Percentiles rank a stretch among this genome's conserved stretches.
phyloP scores from a whole-genome alignment of 2,888 invertebrate genomes.

The Mamestra brassicae region DNA sequence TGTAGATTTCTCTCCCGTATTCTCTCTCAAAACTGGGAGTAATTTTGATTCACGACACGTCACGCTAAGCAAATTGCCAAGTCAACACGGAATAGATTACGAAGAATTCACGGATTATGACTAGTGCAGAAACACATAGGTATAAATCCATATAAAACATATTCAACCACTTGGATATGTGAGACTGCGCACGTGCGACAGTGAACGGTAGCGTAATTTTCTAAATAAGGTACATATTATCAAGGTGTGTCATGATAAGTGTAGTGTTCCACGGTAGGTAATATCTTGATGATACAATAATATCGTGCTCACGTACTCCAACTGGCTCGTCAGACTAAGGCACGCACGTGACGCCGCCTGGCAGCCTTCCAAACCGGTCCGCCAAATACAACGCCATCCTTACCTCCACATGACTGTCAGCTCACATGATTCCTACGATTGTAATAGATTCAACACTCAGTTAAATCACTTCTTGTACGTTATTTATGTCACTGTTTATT shows the following conservation, averaged over 20 bases:
- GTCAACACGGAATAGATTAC: slow-evolving; percentile 21
- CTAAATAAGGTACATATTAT: slow-evolving; percentile 27
- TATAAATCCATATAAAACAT: slow-evolving; percentile 2
- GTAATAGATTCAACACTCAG: slow-evolving; percentile 46
- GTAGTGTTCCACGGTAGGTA: slow-evolving; percentile 28
- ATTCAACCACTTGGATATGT: slow-evolving; percentile 27
- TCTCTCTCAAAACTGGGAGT: slow-evolving; percentile 25
- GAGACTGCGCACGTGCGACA: slow-evolving; percentile 42
- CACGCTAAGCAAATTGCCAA: slow-evolving; percentile 6
- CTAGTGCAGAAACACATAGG: slow-evolving; percentile 7
- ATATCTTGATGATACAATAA: slow-evolving; percentile 34
- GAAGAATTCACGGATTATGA: slow-evolving; percentile 2
- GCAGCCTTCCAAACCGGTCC: slow-evolving; percentile 74
- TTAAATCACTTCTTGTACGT: slow-evolving; percentile 32
- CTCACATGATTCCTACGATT: slow-evolving; percentile 71
- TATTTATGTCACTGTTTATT: slow-evolving; percentile 39
- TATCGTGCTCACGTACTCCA: slow-evolving; percentile 42
- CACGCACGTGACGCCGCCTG: slow-evolving; percentile 64
- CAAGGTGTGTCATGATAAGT: slow-evolving; percentile 28
- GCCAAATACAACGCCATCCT: slow-evolving; percentile 71
- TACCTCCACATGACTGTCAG: slow-evolving; percentile 70
- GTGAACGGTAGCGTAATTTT: slow-evolving; percentile 11
- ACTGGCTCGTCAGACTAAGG: slow-evolving; percentile 35
- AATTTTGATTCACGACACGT: slow-evolving; percentile 18
- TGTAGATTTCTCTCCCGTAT: slow-evolving; percentile 41